These are phyloP conservation scores for Synanthedon myopaeformis DNA, from an alignment of 2,888 invertebrate genomes.

Conservation along the genomic window DNA sequence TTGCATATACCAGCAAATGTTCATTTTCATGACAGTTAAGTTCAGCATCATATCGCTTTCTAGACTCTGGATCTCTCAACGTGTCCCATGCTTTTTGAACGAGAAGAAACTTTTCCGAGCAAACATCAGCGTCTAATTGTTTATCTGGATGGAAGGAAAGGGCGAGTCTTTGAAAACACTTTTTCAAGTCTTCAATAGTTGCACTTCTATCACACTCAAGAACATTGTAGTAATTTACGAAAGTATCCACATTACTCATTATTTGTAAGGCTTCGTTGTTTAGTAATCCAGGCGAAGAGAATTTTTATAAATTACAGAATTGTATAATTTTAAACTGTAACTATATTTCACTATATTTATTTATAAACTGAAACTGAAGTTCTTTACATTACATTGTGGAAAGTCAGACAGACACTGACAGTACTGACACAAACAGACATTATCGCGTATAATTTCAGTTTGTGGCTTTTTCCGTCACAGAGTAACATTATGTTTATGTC, in stretches of 20 bases:
- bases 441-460: no score
- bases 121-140: conserved; percentile 14
- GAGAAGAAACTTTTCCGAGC: conserved; percentile 31
- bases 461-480: no score
- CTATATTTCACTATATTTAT: no score
- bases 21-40: conserved; percentile 70
- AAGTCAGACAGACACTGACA: no score
- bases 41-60: conserved; percentile 76
- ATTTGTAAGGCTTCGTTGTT: no score
- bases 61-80: conserved; percentile 69
- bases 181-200: conserved; percentile 70
- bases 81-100: conserved; percentile 81
- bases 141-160: conserved; percentile 75
- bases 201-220: conserved; percentile 67
- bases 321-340: no score
- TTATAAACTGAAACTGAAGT: no score
- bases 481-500: no score
- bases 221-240: conserved; percentile 64
- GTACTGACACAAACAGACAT: no score
- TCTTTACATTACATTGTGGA: no score
- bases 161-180: conserved; percentile 70
- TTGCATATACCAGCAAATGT: conserved; percentile 71
- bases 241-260: conserved; percentile 1
- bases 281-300: no score
- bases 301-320: no score